Evolutionary conservation across 2,113 vertebrate genomes (phyloP).

Genomic region (Cyanoramphus novaezelandiae): DNA sequence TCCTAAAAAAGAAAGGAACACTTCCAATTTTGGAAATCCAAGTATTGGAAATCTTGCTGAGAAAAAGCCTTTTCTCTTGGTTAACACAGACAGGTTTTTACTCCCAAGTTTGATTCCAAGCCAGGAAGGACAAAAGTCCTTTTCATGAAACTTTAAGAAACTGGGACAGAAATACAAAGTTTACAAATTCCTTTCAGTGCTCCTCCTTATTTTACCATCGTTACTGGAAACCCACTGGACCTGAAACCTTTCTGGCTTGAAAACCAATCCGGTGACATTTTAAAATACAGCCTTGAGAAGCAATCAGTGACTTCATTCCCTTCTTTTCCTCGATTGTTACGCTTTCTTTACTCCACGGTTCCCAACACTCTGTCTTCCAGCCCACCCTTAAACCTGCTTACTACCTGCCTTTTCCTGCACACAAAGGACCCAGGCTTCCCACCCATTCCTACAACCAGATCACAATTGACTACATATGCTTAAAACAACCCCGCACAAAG

Average conservation of each 20-base stretch:
- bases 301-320: conserved; percentile 26
- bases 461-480: not conserved
- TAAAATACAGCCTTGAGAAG: conserved; percentile 35
- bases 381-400: not conserved
- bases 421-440: not conserved
- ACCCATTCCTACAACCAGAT: not conserved
- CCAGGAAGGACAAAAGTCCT: conserved; percentile 31
- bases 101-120: not conserved
- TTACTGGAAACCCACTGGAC: conserved; percentile 36
- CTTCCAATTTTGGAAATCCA: not conserved
- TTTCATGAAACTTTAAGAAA: conserved; percentile 27
- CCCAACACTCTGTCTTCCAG: not conserved
- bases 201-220: conserved; percentile 23
- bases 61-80: not conserved
- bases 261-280: conserved; percentile 27
- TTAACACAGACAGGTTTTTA: not conserved
- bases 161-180: conserved; percentile 23
- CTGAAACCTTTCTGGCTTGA: conserved; percentile 28
- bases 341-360: not conserved
- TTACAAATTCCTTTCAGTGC: conserved; percentile 19
- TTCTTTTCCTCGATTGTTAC: not conserved
- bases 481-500: not conserved
- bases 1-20: not conserved
- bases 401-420: not conserved
- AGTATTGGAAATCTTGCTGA: not conserved